Conservation (phyloP, 2,888 invertebrate genomes). For the Mythimna loreyi region DNA sequence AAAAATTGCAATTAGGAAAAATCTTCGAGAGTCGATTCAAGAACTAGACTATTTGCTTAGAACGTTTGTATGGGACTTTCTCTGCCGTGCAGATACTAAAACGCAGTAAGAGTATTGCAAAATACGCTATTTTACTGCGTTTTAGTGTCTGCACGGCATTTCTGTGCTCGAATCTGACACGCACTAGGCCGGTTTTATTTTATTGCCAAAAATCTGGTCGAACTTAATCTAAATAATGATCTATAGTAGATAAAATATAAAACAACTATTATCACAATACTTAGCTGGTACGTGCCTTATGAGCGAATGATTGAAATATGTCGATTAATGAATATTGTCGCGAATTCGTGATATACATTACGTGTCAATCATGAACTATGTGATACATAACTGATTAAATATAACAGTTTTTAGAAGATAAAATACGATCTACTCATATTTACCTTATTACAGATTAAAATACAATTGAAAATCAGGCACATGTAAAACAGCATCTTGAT, state of each 20-base stretch:
- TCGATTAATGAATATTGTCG: not conserved
- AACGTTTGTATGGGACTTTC: no score
- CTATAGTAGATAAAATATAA: not conserved
- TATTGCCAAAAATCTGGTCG: no score
- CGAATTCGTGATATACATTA: conserved; percentile 12
- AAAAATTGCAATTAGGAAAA: no score
- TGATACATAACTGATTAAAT: conserved; percentile 5
- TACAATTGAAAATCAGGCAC: no score
- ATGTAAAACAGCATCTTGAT: not conserved
- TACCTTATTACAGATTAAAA: not conserved
- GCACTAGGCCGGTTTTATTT: no score
- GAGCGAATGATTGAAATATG: not conserved
- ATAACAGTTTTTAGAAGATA: not conserved
- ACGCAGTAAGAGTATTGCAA: no score
- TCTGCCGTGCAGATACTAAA: no score
- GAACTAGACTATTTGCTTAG: no score
- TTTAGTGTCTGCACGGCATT: no score
- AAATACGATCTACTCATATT: not conserved
- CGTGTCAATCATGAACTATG: conserved; percentile 12
- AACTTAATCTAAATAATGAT: not conserved
- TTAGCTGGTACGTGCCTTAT: conserved; percentile 20
- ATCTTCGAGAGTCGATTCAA: no score
- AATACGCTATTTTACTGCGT: no score
- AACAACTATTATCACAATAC: conserved; percentile 2
- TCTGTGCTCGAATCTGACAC: no score